phyloP scores from a whole-genome alignment of 2,888 invertebrate species.

The Paralinhomoeus sp. region DNA sequence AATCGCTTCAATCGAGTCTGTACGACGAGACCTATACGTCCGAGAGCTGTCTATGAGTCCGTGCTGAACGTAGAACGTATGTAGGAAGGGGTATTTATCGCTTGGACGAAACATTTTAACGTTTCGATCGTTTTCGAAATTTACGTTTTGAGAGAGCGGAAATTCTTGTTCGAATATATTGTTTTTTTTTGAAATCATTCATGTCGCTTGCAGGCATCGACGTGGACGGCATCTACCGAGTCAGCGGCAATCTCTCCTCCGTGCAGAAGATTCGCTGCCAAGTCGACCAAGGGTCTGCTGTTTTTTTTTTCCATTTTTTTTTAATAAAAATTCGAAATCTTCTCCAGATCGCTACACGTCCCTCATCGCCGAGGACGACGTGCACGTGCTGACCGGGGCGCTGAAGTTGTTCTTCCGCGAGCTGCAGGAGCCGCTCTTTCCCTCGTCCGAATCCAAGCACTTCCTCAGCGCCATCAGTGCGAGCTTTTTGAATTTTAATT shows the following conservation, averaged over 20 bases:
- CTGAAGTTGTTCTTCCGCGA: slow-evolving; percentile 83
- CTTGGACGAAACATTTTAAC: not conserved
- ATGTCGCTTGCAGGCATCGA: slow-evolving; percentile 34
- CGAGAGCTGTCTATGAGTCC: too few species aligned
- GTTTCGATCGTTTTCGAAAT: not conserved
- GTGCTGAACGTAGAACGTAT: too few species aligned
- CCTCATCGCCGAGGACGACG: slow-evolving; percentile 49
- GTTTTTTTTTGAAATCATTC: not conserved
- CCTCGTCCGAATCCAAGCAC: slow-evolving; percentile 44
- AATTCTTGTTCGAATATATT: too few species aligned
- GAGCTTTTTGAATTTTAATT: too few species aligned
- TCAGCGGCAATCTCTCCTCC: slow-evolving; percentile 69
- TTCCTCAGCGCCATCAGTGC: slow-evolving; percentile 48
- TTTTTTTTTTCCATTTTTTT: too few species aligned
- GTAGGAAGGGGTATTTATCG: too few species aligned
- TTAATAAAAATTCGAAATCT: not conserved
- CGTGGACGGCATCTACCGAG: slow-evolving; percentile 66
- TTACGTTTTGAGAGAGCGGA: not conserved
- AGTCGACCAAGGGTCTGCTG: slow-evolving; percentile 43
- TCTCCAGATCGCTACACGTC: slow-evolving; percentile 38
- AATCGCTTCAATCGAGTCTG: too few species aligned
- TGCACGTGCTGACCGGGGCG: slow-evolving; percentile 73
- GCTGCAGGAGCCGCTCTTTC: slow-evolving; percentile 65
- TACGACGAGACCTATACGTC: too few species aligned
- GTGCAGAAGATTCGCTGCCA: slow-evolving; percentile 64